A percentile compares a stretch with the other conserved stretches of the same genome.
Conservation (phyloP, 2,888 invertebrate genomes). For the Automeris io region DNA sequence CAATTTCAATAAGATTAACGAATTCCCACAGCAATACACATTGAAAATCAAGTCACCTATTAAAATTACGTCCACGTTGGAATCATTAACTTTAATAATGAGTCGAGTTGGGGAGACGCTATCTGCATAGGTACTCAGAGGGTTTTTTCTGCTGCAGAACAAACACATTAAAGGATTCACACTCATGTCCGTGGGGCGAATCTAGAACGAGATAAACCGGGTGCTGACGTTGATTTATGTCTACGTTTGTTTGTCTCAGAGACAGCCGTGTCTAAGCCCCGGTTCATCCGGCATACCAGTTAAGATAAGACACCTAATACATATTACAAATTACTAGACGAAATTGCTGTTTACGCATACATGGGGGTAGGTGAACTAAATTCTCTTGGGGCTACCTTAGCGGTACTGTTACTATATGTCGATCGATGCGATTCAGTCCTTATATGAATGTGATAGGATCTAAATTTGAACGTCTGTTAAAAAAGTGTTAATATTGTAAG, state of each 20-base stretch:
- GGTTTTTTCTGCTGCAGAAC: slow-evolving; percentile 44
- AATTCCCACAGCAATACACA: background rate
- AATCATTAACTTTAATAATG: slow-evolving; percentile 11
- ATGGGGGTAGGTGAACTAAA: slow-evolving; percentile 22
- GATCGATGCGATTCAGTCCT: background rate
- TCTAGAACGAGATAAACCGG: slow-evolving; percentile 57
- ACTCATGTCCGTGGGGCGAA: slow-evolving; percentile 45
- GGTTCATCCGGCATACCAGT: slow-evolving; percentile 51
- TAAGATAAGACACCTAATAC: slow-evolving; percentile 60
- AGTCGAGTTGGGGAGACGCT: slow-evolving; percentile 15
- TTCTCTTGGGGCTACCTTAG: slow-evolving; percentile 20
- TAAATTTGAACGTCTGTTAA: background rate
- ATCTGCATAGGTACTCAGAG: slow-evolving; percentile 33
- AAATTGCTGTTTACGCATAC: slow-evolving; percentile 49
- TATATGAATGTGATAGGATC: background rate
- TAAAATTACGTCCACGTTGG: slow-evolving; percentile 1
- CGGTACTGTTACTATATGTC: background rate
- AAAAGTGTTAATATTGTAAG: background rate
- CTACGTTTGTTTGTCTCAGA: slow-evolving; percentile 67
- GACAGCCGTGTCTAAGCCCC: slow-evolving; percentile 45
- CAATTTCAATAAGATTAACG: background rate
- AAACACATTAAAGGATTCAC: slow-evolving; percentile 62
- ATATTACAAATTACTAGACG: slow-evolving; percentile 59
- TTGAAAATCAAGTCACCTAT: slow-evolving; percentile 3
- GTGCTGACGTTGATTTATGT: slow-evolving; percentile 72